A percentile compares a stretch with the other conserved stretches of the same genome.
Evolutionary conservation across 92 coral and sea anemone species (phyloP).

Genomic region (Epizoanthus rinbou): DNA sequence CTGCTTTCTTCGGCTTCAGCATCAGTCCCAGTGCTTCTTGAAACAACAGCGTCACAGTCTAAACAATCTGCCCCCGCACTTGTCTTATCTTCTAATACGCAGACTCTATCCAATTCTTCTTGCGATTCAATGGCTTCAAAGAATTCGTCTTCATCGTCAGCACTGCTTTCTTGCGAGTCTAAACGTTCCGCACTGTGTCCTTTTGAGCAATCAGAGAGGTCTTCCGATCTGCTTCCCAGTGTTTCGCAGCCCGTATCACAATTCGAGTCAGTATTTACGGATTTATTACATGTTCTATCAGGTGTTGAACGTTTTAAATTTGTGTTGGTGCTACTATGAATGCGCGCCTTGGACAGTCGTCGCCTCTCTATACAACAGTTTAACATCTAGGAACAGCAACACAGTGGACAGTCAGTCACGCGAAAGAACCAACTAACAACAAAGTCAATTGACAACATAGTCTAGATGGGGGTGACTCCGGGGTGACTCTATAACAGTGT

Average conservation of each 20-base stretch:
- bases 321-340: slow-evolving; percentile 28
- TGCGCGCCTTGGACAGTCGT: slow-evolving; percentile 61
- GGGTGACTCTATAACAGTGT: too few relatives aligned
- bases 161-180: slow-evolving; percentile 57
- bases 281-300: slow-evolving; percentile 3
- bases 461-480: too few relatives aligned
- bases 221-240: background rate
- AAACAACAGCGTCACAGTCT: background rate
- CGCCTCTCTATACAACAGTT: slow-evolving; percentile 96
- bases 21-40: background rate
- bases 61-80: background rate
- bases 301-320: background rate
- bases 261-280: slow-evolving; percentile 5
- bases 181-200: slow-evolving; percentile 15
- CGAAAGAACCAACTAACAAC: background rate
- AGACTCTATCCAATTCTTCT: slow-evolving; percentile 55
- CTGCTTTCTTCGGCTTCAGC: background rate
- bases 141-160: slow-evolving; percentile 88
- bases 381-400: slow-evolving; percentile 71
- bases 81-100: slow-evolving; percentile 26
- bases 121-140: slow-evolving; percentile 93
- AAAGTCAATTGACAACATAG: background rate
- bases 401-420: background rate
- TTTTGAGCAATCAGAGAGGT: slow-evolving; percentile 6
- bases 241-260: slow-evolving; percentile 20